These are phyloP conservation scores for Linyphia triangularis DNA, from an alignment of 2,888 invertebrate species.

Conservation along the genomic window DNA sequence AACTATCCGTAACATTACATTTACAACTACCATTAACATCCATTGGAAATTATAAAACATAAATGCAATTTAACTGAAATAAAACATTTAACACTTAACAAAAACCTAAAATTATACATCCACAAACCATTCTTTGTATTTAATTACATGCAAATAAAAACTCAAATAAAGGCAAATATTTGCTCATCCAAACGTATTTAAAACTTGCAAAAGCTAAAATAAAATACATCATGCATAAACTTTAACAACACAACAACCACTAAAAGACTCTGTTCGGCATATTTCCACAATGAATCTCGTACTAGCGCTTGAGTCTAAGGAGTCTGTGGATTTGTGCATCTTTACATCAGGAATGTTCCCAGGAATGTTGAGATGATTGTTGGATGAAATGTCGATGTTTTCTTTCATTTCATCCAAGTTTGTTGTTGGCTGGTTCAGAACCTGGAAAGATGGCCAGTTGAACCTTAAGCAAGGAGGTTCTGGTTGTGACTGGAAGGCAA, in stretches of 20 bases:
- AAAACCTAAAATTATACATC: neutral
- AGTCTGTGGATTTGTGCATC: slow-evolving; percentile 19
- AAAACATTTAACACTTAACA: neutral
- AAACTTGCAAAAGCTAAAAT: neutral
- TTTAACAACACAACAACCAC: slow-evolving; percentile 37
- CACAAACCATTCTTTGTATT: neutral
- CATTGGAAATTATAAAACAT: neutral
- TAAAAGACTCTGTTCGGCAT: slow-evolving; percentile 54
- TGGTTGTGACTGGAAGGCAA: slow-evolving; percentile 13
- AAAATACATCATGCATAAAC: neutral
- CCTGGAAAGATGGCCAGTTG: slow-evolving; percentile 64
- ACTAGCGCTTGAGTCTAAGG: slow-evolving; percentile 44
- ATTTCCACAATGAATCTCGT: slow-evolving; percentile 64
- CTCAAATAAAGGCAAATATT: neutral
- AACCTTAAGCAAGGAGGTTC: slow-evolving; percentile 36
- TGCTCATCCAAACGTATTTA: neutral
- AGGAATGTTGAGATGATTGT: slow-evolving; percentile 24
- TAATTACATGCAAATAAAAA: neutral
- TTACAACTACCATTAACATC: no score
- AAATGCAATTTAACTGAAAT: no score
- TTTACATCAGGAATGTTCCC: neutral
- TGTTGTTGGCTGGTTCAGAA: neutral
- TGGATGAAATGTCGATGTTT: neutral
- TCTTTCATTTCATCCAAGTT: neutral
- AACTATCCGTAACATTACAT: no score